Base-by-base conservation (phyloP, 2,888 invertebrate genomes). In the Silvanus unidentatus region DNA sequence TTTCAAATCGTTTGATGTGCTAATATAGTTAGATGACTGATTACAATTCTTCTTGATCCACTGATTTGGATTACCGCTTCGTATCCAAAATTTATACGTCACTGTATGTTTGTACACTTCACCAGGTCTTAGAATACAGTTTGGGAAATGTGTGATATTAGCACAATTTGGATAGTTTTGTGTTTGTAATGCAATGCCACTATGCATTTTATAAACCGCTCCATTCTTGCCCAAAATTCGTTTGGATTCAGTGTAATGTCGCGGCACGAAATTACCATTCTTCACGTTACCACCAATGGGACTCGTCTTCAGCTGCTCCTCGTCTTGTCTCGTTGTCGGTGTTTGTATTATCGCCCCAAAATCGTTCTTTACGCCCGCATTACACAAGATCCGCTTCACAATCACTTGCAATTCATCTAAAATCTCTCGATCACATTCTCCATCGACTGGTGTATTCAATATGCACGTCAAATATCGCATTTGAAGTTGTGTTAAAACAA, bases 151-250 rank as follows among this genome's bases (percentile, higher is more conserved):
- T 53, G 71, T 84, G 64, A 86, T 79, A 70, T 92, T 88, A 1
- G 88, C 75, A 1, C 92, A 86, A 70, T 94, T 88, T 0, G 95
- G 94, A 71, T 84, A 94, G 65, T 90, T 88, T 71, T 95, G 93
- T 0, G 94, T 87, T 74, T 92, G 91, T 37, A 94, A 70, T 59
- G 90, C 89, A 62, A 95, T 83, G 2, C 84, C 88, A 0, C 84
- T 83, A 56, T 90, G 89, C 52, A 81, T 83, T 44, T 74, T 78
- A 64, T 94, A 94, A 10, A 64, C 59, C 0, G 79, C 76, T 0
- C 84, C 83, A 4, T 74, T 73, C 68, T 92, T 93, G 1, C 93
- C 94, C 6, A 55, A 52, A 16, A 66, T 60, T 52, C 60, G 40
- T 10, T 54, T 34, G 11, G 42, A 9, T 4, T 37, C n/a, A 9